phyloP scores from a whole-genome alignment of 2,888 invertebrate genomes.

The Aethes cnicana region DNA sequence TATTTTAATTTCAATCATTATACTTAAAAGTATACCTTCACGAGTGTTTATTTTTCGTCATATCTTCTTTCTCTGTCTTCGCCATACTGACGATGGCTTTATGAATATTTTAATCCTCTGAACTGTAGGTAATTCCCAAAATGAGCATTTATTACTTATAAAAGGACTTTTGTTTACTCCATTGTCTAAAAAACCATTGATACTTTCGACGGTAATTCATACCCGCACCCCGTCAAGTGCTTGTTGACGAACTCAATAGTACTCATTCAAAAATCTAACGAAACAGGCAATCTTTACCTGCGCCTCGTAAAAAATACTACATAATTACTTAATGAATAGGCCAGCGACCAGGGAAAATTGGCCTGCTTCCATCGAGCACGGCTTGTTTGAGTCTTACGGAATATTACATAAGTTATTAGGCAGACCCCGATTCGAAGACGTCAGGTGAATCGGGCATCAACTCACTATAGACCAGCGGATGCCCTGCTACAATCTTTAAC shows the following conservation, averaged over 20 bases:
- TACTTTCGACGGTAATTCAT: conserved; percentile 23
- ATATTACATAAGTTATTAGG: conserved; percentile 54
- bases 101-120: too few species aligned
- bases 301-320: conserved; percentile 43
- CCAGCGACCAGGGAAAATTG: conserved; percentile 41
- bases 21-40: too few species aligned
- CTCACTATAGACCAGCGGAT: conserved; percentile 33
- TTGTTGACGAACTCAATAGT: conserved; percentile 32
- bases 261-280: conserved; percentile 29
- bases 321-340: conserved; percentile 61
- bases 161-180: conserved; percentile 5
- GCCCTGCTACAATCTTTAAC: background rate
- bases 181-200: conserved; percentile 32
- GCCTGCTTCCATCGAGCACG: conserved; percentile 27
- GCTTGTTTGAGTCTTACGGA: conserved; percentile 43
- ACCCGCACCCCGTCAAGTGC: conserved; percentile 20
- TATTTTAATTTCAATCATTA: too few species aligned
- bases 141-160: background rate
- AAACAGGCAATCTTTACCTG: conserved; percentile 50
- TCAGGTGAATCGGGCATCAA: conserved; percentile 44
- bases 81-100: too few species aligned
- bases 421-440: conserved; percentile 43
- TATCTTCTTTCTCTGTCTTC: too few species aligned
- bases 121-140: too few species aligned
- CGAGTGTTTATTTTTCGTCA: too few species aligned